phyloP scores from a whole-genome alignment of 1,140 invertebrate genomes.

The Bombus picipes region DNA sequence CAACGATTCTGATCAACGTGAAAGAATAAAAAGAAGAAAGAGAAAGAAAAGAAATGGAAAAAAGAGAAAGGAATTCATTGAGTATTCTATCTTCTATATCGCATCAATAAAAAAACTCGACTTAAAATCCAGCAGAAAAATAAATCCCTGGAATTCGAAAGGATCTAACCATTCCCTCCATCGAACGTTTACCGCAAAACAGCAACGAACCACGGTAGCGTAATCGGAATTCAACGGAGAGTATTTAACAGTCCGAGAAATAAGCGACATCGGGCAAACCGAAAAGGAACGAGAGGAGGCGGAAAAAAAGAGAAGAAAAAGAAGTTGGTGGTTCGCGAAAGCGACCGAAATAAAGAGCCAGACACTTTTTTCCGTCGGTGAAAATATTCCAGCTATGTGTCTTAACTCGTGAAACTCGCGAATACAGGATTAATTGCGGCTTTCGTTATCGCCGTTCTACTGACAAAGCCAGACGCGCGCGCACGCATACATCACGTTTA shows the following conservation, averaged over 20 bases:
- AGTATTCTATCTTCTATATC: not conserved
- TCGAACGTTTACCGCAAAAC: not conserved
- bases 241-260: not conserved
- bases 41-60: not conserved
- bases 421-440: slow-evolving; percentile 47
- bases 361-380: not conserved
- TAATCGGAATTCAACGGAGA: not conserved
- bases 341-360: slow-evolving; percentile 23
- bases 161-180: not conserved
- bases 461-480: slow-evolving; percentile 31
- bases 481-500: not conserved
- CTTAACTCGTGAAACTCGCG: slow-evolving; percentile 32
- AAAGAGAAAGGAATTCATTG: not conserved
- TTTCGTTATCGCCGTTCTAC: slow-evolving; percentile 46
- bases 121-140: not conserved
- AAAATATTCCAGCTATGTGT: slow-evolving; percentile 24
- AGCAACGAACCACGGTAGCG: not conserved
- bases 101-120: not conserved
- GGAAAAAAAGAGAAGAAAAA: not conserved
- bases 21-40: not conserved
- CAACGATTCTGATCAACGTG: not conserved
- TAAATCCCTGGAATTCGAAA: too few relatives aligned
- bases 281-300: not conserved
- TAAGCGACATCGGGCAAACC: not conserved
- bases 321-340: not conserved